These are phyloP conservation scores for Gymnobelideus leadbeateri DNA, from an alignment of 2,113 vertebrate genomes.

Conservation along the genomic window DNA sequence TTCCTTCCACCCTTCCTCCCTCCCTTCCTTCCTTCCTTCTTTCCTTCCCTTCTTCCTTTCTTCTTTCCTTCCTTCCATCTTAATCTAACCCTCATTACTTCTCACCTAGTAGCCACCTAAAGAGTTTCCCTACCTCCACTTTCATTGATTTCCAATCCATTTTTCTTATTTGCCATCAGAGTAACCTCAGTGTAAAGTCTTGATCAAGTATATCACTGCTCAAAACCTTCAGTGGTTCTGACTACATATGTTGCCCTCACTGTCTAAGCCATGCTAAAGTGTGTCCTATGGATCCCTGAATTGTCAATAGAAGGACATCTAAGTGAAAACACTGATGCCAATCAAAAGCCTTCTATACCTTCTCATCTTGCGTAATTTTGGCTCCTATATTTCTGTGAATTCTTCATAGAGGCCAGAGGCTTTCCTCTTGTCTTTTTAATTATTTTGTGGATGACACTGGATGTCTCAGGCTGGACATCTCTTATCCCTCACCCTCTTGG, in stretches of 20 bases:
- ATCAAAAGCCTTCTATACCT: background rate
- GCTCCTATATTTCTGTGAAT: background rate
- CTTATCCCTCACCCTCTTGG: background rate
- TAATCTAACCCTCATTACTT: background rate
- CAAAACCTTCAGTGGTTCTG: background rate
- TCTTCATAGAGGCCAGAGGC: background rate
- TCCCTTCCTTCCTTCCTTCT: background rate
- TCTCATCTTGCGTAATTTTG: background rate
- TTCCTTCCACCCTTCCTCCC: background rate
- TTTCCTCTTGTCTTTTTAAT: background rate
- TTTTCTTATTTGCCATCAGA: background rate
- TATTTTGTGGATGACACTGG: background rate
- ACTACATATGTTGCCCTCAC: background rate
- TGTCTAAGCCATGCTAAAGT: background rate
- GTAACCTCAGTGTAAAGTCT: background rate
- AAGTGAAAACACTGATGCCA: background rate
- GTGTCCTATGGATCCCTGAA: background rate
- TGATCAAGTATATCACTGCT: background rate
- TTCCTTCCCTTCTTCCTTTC: background rate
- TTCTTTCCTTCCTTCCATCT: background rate
- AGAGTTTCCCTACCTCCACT: background rate
- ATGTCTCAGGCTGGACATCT: background rate
- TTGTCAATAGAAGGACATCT: background rate
- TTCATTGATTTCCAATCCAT: background rate
- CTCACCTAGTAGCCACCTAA: background rate